Conservation (phyloP, 2,888 invertebrate species). For the Notodonta ziczac region DNA sequence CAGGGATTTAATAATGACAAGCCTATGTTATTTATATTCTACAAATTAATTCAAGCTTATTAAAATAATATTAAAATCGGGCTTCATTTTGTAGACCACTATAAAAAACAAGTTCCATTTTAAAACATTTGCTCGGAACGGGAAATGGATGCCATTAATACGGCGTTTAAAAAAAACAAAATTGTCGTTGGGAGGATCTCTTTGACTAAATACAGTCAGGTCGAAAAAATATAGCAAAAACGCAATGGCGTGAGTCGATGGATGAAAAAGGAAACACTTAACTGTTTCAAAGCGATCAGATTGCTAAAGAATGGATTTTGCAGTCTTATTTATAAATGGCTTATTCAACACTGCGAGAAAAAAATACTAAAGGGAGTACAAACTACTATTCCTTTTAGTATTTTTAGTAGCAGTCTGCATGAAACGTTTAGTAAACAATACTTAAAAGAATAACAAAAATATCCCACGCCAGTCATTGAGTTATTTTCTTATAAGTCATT, state of each 20-base stretch:
- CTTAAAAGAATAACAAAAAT: too few relatives aligned
- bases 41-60: too few relatives aligned
- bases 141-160: background rate
- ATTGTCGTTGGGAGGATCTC: background rate
- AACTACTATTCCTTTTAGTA: too few relatives aligned
- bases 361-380: too few relatives aligned
- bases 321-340: background rate
- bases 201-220: conserved; percentile 5
- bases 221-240: background rate
- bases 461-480: too few relatives aligned
- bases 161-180: conserved; percentile 2
- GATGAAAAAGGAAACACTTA: background rate
- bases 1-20: too few relatives aligned
- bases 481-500: too few relatives aligned
- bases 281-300: background rate
- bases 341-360: background rate
- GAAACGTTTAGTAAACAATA: too few relatives aligned
- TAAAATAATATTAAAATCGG: too few relatives aligned
- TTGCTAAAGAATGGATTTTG: background rate
- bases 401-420: too few relatives aligned
- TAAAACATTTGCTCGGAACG: background rate
- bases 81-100: too few relatives aligned
- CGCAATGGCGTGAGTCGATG: background rate
- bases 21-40: too few relatives aligned
- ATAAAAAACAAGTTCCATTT: background rate